Base-by-base conservation (phyloP, 2,888 invertebrate species). In the Lepidochitona cinerea region DNA sequence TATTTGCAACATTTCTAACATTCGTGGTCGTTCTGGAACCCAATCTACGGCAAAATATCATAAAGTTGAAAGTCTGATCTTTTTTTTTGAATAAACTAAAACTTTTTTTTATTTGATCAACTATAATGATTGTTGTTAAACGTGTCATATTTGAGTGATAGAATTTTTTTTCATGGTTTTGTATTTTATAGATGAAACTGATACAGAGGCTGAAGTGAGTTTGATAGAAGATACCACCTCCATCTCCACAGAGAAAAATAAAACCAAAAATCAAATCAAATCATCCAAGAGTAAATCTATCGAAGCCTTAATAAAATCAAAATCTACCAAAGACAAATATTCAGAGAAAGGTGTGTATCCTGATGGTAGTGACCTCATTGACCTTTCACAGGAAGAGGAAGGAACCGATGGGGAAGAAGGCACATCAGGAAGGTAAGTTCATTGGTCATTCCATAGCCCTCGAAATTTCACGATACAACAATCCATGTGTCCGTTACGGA, bases 111-210 rank as follows among this genome's bases (percentile, higher is more conserved):
- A 41, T 41, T 18, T 41, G 41, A 12, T 41, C 18, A 41, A 41
- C 18, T 9, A 18, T 41, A 41, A 41, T 41, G 41, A 9, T 41
- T 18, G 18, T 9, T 41, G 41, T 41, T 41, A 12, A n/a, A 9
- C 41, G 18, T 41, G 41, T 41, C 41, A 41, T 12, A n/a, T n/a
- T n/a, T n/a, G n/a, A n/a, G 9, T 41, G 41, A 41, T 41, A 12
- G n/a, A 49, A 26, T 33, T 64, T 14, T 64, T 18, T 26, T 2
- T 9, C 18, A 26, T 64, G 33, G 7, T 64, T 5, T 5, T 1
- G 5, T 33, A 26, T 23, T 9, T 73, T 71, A 14, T 72, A 86
- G 84, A 85, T 81, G 86, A 86, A 75, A 85, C 85, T n/a, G 86
- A 85, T 75, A 84, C 83, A 72, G 85, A 86, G 52, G 78, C 74